phyloP scores from a whole-genome alignment of 2,888 invertebrate species.

The Meta bourneti region DNA sequence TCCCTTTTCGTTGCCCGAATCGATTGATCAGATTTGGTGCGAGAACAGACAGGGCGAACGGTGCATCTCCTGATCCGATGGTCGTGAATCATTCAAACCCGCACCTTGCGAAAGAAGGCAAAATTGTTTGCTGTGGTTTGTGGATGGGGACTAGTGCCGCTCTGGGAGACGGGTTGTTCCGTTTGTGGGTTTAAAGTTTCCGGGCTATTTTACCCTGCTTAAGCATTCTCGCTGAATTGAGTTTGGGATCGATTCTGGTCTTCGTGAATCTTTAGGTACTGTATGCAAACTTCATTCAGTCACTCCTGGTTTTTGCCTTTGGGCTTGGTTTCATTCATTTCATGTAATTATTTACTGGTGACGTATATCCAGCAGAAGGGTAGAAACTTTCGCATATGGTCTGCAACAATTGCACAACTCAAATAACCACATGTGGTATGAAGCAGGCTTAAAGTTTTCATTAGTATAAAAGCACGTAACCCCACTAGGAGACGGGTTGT shows the following conservation, averaged over 20 bases:
- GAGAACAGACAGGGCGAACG: neutral
- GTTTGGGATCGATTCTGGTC: neutral
- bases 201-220: constrained; percentile 28
- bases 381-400: neutral
- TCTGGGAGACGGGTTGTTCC: constrained; percentile 2
- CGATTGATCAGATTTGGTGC: constrained; percentile 45
- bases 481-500: constrained; percentile 1
- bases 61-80: constrained; percentile 2
- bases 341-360: neutral
- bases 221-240: constrained; percentile 10
- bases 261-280: neutral
- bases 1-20: constrained; percentile 37
- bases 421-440: no score
- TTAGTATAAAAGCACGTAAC: no score
- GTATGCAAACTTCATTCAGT: neutral
- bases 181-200: constrained; percentile 25
- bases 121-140: constrained; percentile 24
- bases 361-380: neutral
- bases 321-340: neutral
- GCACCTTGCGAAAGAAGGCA: constrained; percentile 1
- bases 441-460: no score
- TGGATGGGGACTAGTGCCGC: constrained; percentile 6
- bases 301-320: neutral
- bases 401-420: no score
- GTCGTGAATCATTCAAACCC: constrained; percentile 50